Base-by-base conservation (phyloP, 2,113 vertebrate species). In the Mellivora capensis region DNA sequence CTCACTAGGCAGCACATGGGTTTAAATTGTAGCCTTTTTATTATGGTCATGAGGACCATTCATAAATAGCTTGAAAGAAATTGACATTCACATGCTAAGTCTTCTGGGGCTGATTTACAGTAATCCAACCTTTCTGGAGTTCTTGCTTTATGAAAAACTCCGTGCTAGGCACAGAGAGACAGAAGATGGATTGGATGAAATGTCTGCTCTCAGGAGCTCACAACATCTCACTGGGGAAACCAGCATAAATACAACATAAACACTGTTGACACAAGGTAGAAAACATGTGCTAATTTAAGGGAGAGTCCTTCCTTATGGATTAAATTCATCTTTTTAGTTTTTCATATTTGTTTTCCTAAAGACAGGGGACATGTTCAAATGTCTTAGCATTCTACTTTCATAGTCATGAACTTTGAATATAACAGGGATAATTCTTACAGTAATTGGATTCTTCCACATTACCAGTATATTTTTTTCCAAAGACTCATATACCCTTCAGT, bases 291-390 rank as follows among this genome's bases (percentile, higher is more conserved):
- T 74, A 3, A 34, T 13, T 57, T 23, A 76, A 21, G 47, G 17
- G 1, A 34, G 42, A 82, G 21, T 47, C 17, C 76, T 6, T 47
- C 42, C n/a, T 91, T n/a, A 42, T 2, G 6, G 21, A 42, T 79
- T 91, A 79, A 83, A 69, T 31, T 4, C 1, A 49, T 83, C 37
- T 42, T 79, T 91, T 93, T 13, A 81, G 47, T 77, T 94, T 79
- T 89, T 90, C 34, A 57, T 21, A 72, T 90, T 57, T 88, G 18
- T 88, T 95, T 94, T 79, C 34, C 72, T 59, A 54, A 96, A 79
- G 21, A 25, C 37, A 97, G n/a, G 20, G 17, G 44, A 31, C 15
- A 83, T 72, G 42, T 72, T 90, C 18, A 83, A 82, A 52, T 67
- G 3, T 88, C 54, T 95, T 91, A 64, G 57, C 91, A 76, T 89